phyloP scores from a whole-genome alignment of 2,113 vertebrate genomes.

The Hiodon alosoides region DNA sequence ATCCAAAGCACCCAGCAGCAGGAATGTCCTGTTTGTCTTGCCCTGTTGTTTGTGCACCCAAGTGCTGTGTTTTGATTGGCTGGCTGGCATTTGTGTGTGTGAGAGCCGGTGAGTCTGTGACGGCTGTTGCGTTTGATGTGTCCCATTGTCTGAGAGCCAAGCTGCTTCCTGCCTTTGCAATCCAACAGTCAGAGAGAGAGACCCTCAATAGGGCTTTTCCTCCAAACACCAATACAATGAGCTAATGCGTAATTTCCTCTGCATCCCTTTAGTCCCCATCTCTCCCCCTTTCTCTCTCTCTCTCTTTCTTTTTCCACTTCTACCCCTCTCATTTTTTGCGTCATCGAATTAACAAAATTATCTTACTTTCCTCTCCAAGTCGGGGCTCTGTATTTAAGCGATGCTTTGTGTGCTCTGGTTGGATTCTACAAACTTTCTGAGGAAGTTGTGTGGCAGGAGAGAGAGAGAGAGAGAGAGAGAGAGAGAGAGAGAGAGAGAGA shows the following conservation, averaged over 20 bases:
- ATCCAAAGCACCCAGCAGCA: conserved; percentile 68
- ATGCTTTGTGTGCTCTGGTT: conserved; percentile 4
- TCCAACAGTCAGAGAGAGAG: conserved; percentile 41
- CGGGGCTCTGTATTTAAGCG: background rate
- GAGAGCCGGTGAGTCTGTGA: conserved; percentile 35
- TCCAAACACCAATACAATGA: conserved; percentile 63
- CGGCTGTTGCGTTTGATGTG: conserved; percentile 67
- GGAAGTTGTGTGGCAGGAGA: background rate
- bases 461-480: background rate
- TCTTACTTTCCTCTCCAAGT: background rate
- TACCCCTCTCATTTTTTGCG: background rate
- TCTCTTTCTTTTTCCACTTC: background rate
- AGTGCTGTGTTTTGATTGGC: conserved; percentile 44
- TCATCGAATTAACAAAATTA: background rate
- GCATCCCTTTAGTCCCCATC: conserved; percentile 5
- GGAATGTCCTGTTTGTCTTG: conserved; percentile 77
- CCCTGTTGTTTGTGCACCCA: conserved; percentile 48
- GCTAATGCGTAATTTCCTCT: conserved; percentile 64
- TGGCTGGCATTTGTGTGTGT: conserved; percentile 35
- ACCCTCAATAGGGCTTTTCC: conserved; percentile 63
- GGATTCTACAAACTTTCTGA: background rate
- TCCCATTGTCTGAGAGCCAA: conserved; percentile 69
- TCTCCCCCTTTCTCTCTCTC: background rate
- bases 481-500: background rate
- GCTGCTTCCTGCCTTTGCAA: conserved; percentile 64